phyloP scores from a whole-genome alignment of 2,888 invertebrate genomes.

The Xestia rhomboidea region DNA sequence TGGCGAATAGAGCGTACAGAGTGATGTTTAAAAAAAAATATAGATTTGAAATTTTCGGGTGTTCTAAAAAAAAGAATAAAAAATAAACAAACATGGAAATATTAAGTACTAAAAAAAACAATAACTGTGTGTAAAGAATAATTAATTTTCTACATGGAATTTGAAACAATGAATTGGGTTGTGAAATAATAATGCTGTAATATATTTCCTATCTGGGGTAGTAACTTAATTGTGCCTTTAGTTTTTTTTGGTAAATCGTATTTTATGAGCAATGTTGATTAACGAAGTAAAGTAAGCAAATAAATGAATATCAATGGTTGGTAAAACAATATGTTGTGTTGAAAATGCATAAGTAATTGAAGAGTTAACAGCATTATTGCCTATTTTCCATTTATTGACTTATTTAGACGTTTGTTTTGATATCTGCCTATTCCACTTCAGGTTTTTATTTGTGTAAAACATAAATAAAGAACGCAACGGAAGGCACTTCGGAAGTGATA shows the following conservation, averaged over 20 bases:
- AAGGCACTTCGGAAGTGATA: conserved; percentile 46
- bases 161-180: background rate
- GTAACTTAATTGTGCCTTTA: background rate
- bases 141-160: background rate
- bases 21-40: conserved; percentile 45
- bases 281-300: background rate
- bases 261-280: background rate
- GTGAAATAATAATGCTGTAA: background rate
- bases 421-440: conserved; percentile 7
- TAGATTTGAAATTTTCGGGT: background rate
- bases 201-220: background rate
- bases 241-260: background rate
- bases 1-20: conserved; percentile 43
- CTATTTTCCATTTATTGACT: conserved; percentile 12
- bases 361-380: conserved; percentile 30
- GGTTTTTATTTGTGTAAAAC: conserved; percentile 20
- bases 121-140: background rate
- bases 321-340: background rate
- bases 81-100: background rate
- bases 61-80: background rate
- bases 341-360: background rate
- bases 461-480: conserved; percentile 37
- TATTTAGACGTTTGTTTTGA: conserved; percentile 24
- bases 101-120: background rate
- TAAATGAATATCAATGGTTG: background rate